Evolutionary conservation across 2,888 invertebrate species (phyloP).

Genomic region (Eupithecia vulgata): DNA sequence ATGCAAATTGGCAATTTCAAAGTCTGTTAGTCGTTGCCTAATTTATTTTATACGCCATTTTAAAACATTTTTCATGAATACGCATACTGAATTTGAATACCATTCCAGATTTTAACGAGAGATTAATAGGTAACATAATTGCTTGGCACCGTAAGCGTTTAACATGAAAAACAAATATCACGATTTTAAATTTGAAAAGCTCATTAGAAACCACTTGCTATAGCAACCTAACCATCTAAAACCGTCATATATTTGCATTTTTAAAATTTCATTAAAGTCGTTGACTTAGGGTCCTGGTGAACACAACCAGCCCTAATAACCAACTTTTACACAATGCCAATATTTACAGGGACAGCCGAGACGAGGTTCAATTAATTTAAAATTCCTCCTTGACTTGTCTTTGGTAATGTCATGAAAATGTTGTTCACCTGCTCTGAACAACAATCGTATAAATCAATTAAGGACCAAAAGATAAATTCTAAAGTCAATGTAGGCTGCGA

Average conservation of each 20-base stretch:
- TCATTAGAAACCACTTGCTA: background rate
- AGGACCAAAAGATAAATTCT: background rate
- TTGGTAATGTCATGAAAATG: slow-evolving; percentile 21
- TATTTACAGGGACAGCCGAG: slow-evolving; percentile 14
- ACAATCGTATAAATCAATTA: background rate
- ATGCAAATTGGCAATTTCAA: slow-evolving; percentile 43
- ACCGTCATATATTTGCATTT: background rate
- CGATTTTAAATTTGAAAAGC: background rate
- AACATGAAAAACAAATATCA: slow-evolving; percentile 9
- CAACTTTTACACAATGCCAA: slow-evolving; percentile 35
- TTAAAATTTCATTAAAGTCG: slow-evolving; percentile 54
- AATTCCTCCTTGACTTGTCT: slow-evolving; percentile 19
- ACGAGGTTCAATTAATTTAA: slow-evolving; percentile 32
- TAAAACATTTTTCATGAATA: slow-evolving; percentile 32
- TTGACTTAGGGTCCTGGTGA: slow-evolving; percentile 61
- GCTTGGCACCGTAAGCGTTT: slow-evolving; percentile 4
- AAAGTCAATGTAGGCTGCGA: background rate
- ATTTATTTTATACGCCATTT: slow-evolving; percentile 40
- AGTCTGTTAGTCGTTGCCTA: slow-evolving; percentile 37
- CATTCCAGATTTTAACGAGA: slow-evolving; percentile 10
- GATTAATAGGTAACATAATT: slow-evolving; percentile 14
- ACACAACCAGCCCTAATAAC: slow-evolving; percentile 22
- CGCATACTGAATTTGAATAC: slow-evolving; percentile 19
- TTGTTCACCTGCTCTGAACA: slow-evolving; percentile 10
- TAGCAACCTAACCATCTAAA: background rate